Conservation (phyloP, 1,140 invertebrate genomes). For the Pseudomyrmex concolor region DNA sequence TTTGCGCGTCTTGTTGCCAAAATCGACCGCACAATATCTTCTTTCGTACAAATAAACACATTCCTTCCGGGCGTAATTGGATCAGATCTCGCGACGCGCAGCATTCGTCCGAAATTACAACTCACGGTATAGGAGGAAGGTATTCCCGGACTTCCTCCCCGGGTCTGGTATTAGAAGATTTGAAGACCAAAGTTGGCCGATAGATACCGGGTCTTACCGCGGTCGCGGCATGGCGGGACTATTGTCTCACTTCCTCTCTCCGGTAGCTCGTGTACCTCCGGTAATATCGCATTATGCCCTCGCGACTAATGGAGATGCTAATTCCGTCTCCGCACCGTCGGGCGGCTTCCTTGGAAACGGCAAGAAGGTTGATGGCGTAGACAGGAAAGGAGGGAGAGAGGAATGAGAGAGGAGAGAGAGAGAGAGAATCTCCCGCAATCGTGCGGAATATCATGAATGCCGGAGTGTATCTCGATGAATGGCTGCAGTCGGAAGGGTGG, state of each 20-base stretch:
- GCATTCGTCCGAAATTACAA: conserved; percentile 42
- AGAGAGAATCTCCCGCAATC: conserved; percentile 75
- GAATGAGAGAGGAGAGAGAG: conserved; percentile 36
- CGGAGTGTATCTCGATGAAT: conserved; percentile 77
- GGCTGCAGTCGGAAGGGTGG: conserved; percentile 70
- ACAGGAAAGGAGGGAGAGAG: conserved; percentile 14
- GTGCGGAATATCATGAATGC: conserved; percentile 80
- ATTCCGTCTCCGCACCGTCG: conserved; percentile 74
- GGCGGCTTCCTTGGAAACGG: conserved; percentile 64
- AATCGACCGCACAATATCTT: background rate
- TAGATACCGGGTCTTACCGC: conserved; percentile 54
- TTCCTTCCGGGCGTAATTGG: conserved; percentile 29
- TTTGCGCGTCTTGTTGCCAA: background rate
- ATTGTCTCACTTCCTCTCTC: conserved; percentile 78
- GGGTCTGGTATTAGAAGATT: conserved; percentile 27
- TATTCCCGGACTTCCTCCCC: conserved; percentile 12
- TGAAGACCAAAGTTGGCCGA: conserved; percentile 59
- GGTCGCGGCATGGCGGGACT: conserved; percentile 47
- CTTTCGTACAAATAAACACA: background rate
- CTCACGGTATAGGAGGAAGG: conserved; percentile 8
- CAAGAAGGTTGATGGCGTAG: conserved; percentile 56
- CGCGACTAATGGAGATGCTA: conserved; percentile 82
- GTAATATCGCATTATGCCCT: conserved; percentile 80
- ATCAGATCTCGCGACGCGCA: conserved; percentile 7
- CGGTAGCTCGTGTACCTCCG: conserved; percentile 63